Evolutionary conservation across 1,140 invertebrate species (phyloP).

Genomic region (Holcopasites calliopsidis): DNA sequence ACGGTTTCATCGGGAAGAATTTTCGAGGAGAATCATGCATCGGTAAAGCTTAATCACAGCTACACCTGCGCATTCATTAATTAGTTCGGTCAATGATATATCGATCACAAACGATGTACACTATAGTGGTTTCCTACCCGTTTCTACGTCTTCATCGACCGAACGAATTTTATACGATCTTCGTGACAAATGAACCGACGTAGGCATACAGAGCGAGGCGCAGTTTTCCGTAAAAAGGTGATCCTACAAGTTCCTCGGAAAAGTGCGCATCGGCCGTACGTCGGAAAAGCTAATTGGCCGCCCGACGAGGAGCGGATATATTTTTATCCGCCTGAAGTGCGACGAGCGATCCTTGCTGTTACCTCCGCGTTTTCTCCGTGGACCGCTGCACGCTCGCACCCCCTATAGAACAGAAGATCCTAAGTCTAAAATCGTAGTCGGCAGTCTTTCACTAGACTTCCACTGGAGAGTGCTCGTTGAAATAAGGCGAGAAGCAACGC

Average conservation of each 20-base stretch:
- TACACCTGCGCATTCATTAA: no score
- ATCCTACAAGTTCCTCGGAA: neutral
- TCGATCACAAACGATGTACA: no score
- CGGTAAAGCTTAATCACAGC: no score
- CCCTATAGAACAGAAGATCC: neutral
- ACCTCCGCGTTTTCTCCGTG: neutral
- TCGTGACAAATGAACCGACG: neutral
- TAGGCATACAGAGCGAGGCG: neutral
- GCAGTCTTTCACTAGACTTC: no score
- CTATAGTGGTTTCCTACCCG: no score
- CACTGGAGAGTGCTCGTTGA: conserved; percentile 19
- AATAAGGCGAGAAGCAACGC: conserved; percentile 34
- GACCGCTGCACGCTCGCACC: neutral
- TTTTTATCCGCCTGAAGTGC: neutral
- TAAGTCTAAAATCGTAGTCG: neutral
- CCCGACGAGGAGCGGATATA: neutral
- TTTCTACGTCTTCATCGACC: neutral
- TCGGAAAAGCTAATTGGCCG: neutral
- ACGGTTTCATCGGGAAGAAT: no score
- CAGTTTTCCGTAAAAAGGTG: neutral
- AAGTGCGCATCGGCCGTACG: neutral
- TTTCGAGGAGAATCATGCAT: no score
- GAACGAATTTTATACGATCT: no score
- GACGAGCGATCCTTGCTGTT: neutral
- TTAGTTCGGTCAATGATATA: no score